Base-by-base conservation (phyloP, 2,113 vertebrate species). In the Actenoides hombroni region DNA sequence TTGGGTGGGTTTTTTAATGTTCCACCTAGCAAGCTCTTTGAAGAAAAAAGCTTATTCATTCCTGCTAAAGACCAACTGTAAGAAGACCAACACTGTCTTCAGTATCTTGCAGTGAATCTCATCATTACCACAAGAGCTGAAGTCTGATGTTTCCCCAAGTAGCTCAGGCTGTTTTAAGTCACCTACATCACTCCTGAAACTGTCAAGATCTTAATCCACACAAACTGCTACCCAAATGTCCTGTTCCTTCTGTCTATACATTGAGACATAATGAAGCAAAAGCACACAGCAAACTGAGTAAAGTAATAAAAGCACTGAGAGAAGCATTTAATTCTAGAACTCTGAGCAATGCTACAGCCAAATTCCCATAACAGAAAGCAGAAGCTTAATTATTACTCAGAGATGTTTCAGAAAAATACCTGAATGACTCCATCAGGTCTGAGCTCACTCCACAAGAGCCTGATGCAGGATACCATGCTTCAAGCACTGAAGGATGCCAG, bases 361-460 rank as follows among this genome's bases (percentile, higher is more conserved):
- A 5, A 11, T 2, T 49, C 40, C 64, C 31, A n/a, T 31, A 64
- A 78, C 0, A 74, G 25, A 44, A 57, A 46, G 25, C 11, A 70
- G 59, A 93, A 93, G 63, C 17, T 49, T 13, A 6, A 64, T 56
- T 53, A 31, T 29, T 77, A 33, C 57, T 76, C 42, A 63, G 28
- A 83, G 9, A 18, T 1, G 2, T 51, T 82, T 71, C 33, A 92
- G 67, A 91, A 83, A 73, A 61, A 97, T 97, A 99, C 99, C 99
- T 98, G 93, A 99, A 98, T 9, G 99, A 99, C 80, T 99, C 99
- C 99, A 99, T 99, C 82, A 99, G 96, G 94, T 98, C 91, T 9
- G 98, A 97, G 90, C 98, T 99, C 20, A 99, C 98, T 80, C 99
- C 99, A 18, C 99, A 98, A 28, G 97, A 92, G 70, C 99, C 98